Evolutionary conservation across 1,140 invertebrate genomes (phyloP).

Genomic region (Trichoplusia ni): DNA sequence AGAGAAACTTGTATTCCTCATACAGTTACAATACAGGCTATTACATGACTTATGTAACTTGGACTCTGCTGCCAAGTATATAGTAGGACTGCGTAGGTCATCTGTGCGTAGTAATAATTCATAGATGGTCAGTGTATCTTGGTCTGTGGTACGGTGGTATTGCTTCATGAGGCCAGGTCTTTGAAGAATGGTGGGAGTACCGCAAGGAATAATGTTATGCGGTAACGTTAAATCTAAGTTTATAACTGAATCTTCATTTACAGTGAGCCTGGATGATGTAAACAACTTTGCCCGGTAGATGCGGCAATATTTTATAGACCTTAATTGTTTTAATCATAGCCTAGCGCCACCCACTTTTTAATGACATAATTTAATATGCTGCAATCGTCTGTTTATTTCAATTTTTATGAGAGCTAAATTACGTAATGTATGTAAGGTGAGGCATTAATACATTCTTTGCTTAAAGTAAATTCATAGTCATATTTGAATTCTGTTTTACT

Average conservation of each 20-base stretch:
- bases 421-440: too few relatives aligned
- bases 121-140: background rate
- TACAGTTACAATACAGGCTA: constrained; percentile 35
- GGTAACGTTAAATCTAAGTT: constrained; percentile 57
- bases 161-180: constrained; percentile 44
- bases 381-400: too few relatives aligned
- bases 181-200: constrained; percentile 46
- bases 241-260: constrained; percentile 58
- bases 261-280: constrained; percentile 37
- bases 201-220: constrained; percentile 63
- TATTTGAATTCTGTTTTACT: too few relatives aligned
- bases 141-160: background rate
- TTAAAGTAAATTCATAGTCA: too few relatives aligned
- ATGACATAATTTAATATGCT: constrained; percentile 1
- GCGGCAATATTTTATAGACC: constrained; percentile 14
- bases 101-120: constrained; percentile 31
- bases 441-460: too few relatives aligned
- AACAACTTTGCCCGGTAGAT: constrained; percentile 5
- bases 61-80: constrained; percentile 43
- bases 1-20: constrained; percentile 30
- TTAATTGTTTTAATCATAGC: constrained; percentile 8
- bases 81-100: constrained; percentile 31
- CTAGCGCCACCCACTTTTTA: background rate
- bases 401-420: background rate
- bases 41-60: constrained; percentile 38